Evolutionary conservation across 2,888 invertebrate genomes (phyloP).

Genomic region (Catocala sponsa): DNA sequence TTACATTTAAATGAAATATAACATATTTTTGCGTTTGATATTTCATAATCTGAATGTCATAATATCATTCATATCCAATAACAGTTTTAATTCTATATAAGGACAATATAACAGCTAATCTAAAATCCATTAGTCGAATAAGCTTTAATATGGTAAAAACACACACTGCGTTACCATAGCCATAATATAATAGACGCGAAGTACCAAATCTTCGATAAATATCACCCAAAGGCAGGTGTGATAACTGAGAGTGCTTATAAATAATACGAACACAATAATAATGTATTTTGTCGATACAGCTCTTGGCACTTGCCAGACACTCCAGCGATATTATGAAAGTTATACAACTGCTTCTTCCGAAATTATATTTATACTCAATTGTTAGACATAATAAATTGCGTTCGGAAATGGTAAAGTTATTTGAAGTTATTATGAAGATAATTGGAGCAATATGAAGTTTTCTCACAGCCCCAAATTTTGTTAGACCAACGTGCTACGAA

Average conservation of each 20-base stretch:
- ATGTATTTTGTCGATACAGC: constrained; percentile 16
- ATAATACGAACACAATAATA: constrained; percentile 23
- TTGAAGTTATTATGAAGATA: background rate
- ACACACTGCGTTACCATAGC: background rate
- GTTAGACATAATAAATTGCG: constrained; percentile 29
- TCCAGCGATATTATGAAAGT: constrained; percentile 27
- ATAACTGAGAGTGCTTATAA: constrained; percentile 13
- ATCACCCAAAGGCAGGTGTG: constrained; percentile 2
- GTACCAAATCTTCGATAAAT: constrained; percentile 9
- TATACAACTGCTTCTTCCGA: background rate
- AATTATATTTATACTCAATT: constrained; percentile 27
- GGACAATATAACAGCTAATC: background rate
- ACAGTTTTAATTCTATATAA: too few relatives aligned
- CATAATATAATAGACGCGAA: background rate
- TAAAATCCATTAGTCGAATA: constrained; percentile 12
- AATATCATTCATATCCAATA: too few relatives aligned
- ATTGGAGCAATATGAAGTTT: too few relatives aligned
- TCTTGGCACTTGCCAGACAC: constrained; percentile 15
- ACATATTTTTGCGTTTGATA: too few relatives aligned
- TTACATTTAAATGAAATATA: too few relatives aligned
- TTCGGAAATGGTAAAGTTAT: background rate
- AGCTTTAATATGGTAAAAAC: background rate
- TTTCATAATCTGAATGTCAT: too few relatives aligned
- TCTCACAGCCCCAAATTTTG: too few relatives aligned
- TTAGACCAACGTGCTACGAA: too few relatives aligned